These are phyloP conservation scores for Elegia similella DNA, from an alignment of 2,888 invertebrate genomes.

Conservation along the genomic window DNA sequence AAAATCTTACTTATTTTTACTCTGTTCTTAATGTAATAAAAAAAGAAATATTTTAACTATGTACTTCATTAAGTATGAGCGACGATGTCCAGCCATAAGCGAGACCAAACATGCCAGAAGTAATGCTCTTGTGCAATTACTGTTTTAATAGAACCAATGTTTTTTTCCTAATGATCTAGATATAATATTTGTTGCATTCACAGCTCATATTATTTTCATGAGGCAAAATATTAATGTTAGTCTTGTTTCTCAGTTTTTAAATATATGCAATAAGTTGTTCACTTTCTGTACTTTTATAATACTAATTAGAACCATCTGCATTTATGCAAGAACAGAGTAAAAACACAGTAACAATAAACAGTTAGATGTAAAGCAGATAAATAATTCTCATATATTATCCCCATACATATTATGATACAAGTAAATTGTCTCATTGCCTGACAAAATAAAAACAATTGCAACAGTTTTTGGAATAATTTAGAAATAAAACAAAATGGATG, in stretches of 20 bases:
- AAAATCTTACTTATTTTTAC: conserved; percentile 57
- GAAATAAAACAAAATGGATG: neutral
- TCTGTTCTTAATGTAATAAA: conserved; percentile 34
- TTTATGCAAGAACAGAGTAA: conserved; percentile 55
- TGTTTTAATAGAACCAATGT: too few relatives aligned
- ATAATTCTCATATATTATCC: conserved; percentile 60
- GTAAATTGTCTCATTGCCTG: conserved; percentile 56
- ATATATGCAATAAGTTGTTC: neutral
- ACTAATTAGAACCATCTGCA: neutral
- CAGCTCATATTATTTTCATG: too few relatives aligned
- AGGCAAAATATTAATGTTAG: too few relatives aligned
- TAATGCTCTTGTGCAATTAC: too few relatives aligned
- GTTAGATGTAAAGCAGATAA: conserved; percentile 75
- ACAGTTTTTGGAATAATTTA: neutral
- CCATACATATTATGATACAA: conserved; percentile 61
- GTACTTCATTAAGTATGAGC: too few relatives aligned
- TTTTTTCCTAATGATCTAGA: too few relatives aligned
- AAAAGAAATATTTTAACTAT: too few relatives aligned
- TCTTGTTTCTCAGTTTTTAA: neutral
- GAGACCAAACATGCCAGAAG: too few relatives aligned
- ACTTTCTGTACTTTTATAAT: neutral
- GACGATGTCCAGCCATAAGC: too few relatives aligned
- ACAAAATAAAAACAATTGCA: conserved; percentile 28
- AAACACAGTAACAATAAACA: conserved; percentile 54
- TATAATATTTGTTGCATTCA: too few relatives aligned